phyloP scores from a whole-genome alignment of 2,888 invertebrate genomes.

The Omphaloscelis lunosa region DNA sequence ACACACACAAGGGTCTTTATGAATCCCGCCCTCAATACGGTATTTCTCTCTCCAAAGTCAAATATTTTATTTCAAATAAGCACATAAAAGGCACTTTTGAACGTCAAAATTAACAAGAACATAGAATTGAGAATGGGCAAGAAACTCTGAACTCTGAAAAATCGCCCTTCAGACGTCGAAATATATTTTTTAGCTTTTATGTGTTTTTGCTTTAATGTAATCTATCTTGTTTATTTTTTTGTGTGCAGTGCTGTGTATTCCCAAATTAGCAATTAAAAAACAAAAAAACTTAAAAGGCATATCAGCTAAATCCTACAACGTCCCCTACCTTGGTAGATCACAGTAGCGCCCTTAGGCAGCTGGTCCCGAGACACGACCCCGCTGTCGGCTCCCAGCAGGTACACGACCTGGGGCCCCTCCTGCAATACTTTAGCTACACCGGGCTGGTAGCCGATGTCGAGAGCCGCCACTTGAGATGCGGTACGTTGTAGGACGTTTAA shows the following conservation, averaged over 20 bases:
- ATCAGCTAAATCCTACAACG: background rate
- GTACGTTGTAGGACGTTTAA: constrained; percentile 98
- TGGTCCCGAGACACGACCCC: constrained; percentile 94
- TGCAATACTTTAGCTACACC: constrained; percentile 92
- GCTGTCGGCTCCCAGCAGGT: constrained; percentile 98
- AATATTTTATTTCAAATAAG: background rate
- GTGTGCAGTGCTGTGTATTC: background rate
- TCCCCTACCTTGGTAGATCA: constrained; percentile 95
- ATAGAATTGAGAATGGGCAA: background rate
- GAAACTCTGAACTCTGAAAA: too few relatives aligned
- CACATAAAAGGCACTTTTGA: background rate
- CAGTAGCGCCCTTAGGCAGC: constrained; percentile 95
- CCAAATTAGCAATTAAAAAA: too few relatives aligned
- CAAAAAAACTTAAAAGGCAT: too few relatives aligned
- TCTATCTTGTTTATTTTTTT: background rate
- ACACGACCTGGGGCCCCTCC: constrained; percentile 95
- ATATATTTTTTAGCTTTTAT: too few relatives aligned
- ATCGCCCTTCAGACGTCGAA: too few relatives aligned
- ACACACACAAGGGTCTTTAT: too few relatives aligned
- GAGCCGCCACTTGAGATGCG: constrained; percentile 97
- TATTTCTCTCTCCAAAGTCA: background rate
- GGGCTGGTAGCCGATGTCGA: constrained; percentile 98
- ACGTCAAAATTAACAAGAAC: background rate
- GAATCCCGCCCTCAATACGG: background rate
- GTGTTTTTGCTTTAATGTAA: background rate